These are phyloP conservation scores for Bos indicus DNA, from an alignment of 2,113 vertebrate genomes.

Conservation along the genomic window DNA sequence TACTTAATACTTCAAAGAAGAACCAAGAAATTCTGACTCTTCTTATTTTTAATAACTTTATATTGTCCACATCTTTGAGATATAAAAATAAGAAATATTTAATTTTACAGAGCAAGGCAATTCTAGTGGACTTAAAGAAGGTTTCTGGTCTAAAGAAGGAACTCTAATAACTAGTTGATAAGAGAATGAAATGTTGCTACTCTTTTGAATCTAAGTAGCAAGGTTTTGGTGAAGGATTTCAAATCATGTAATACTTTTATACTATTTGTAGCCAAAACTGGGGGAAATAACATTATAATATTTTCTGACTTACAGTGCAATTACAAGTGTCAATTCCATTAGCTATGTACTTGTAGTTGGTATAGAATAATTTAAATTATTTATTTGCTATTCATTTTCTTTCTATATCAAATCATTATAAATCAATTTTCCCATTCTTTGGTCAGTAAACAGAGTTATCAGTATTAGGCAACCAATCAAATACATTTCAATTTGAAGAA, in stretches of 20 bases:
- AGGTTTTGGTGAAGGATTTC: conserved; percentile 39
- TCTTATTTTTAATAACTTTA: conserved; percentile 23
- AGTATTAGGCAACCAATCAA: not conserved
- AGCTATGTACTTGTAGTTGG: not conserved
- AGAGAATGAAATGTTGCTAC: conserved; percentile 53
- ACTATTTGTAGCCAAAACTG: conserved; percentile 60
- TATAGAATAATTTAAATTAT: conserved; percentile 35
- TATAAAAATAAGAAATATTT: not conserved
- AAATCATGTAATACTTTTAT: conserved; percentile 14
- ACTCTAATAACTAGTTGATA: conserved; percentile 50
- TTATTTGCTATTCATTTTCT: not conserved
- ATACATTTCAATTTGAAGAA: not conserved
- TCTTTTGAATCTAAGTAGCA: conserved; percentile 51
- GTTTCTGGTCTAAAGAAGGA: conserved; percentile 57
- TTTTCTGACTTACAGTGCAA: conserved; percentile 49
- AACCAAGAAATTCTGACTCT: not conserved
- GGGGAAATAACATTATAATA: conserved; percentile 47
- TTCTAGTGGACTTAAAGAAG: conserved; percentile 13
- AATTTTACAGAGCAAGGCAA: conserved; percentile 14
- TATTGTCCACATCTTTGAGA: not conserved
- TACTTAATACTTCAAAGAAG: not conserved
- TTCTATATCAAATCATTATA: not conserved
- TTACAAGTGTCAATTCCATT: conserved; percentile 14
- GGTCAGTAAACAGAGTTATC: not conserved
- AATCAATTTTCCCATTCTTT: not conserved